Base-by-base conservation (phyloP, 2,113 vertebrate species). In the Myrmophylax atrothorax region DNA sequence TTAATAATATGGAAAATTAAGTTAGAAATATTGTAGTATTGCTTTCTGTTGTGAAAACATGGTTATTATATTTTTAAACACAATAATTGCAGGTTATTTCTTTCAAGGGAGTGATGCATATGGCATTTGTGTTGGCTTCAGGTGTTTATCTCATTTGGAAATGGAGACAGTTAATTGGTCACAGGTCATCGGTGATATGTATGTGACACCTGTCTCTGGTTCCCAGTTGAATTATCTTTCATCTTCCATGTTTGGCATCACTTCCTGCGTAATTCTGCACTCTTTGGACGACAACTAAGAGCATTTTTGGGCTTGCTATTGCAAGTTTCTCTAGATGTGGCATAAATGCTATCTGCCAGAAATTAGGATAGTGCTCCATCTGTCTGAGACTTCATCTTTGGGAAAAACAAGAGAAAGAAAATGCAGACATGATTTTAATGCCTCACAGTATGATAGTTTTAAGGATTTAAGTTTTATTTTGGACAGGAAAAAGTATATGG, bases 251-350 rank as follows among this genome's bases (percentile, higher is more conserved):
- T 66, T 80, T 88, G 42, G n/a, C 46, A 78, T 10, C 25, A 42
- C 24, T 92, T 44, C 33, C 47, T 16, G 77, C 80, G 37, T 81
- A 52, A 87, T 91, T 89, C 93, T 95, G 80, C 91, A 47, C 80
- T 91, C 93, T 91, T 93, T 84, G 89, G 93, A 84, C 86, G 93
- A 84, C 86, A 75, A 78, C n/a, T 28, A 42, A 47, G 86, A 90
- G 68, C 44, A 70, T 76, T 80, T 90, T 26, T 63, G 42, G 80
- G 63, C 0, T 0, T 66, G 58, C 29, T 66, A n/a, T 1, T n/a
- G 33, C 63, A 37, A 16, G 31, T 76, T 75, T 50, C 35, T 79
- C 33, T 44, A 8, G 29, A 66, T n/a, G n/a, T 35, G 37, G 29
- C 9, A 19, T n/a, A 33, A 79, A 14, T n/a, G 20, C 18, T 55